phyloP scores from a whole-genome alignment of 2,113 vertebrate genomes.

The Telmatochromis brachygnathus region DNA sequence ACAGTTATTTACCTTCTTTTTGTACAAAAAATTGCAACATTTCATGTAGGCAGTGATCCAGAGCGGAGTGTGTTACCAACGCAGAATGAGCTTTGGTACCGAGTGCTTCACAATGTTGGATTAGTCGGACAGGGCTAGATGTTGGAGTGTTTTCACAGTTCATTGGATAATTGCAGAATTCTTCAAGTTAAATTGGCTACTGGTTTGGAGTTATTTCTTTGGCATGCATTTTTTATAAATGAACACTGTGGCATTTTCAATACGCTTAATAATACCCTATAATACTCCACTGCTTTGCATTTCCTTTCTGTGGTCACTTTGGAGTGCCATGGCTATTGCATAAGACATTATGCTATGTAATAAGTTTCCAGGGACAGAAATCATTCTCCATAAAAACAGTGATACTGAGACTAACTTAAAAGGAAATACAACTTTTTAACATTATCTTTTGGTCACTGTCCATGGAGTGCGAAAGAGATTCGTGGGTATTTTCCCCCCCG shows the following conservation, averaged over 20 bases:
- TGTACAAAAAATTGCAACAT: neutral
- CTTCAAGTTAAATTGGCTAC: neutral
- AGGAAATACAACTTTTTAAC: neutral
- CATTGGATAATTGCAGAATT: neutral
- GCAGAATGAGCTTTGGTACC: neutral
- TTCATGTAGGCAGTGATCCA: neutral
- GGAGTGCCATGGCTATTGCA: neutral
- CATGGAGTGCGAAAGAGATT: neutral
- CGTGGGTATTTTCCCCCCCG: neutral
- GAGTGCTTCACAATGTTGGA: neutral
- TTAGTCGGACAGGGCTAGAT: neutral
- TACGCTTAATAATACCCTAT: neutral
- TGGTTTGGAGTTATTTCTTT: neutral
- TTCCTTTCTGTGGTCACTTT: neutral
- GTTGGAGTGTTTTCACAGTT: conserved; percentile 6
- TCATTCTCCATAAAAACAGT: neutral
- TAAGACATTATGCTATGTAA: neutral
- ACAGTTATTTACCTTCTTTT: neutral
- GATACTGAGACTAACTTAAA: neutral
- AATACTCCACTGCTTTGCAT: neutral
- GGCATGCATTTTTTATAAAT: neutral
- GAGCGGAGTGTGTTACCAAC: neutral
- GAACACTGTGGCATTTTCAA: neutral
- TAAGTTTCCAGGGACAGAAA: neutral
- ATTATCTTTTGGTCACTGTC: neutral